These are phyloP conservation scores for Synergus itoensis DNA, from an alignment of 2,888 invertebrate genomes.

Conservation along the genomic window DNA sequence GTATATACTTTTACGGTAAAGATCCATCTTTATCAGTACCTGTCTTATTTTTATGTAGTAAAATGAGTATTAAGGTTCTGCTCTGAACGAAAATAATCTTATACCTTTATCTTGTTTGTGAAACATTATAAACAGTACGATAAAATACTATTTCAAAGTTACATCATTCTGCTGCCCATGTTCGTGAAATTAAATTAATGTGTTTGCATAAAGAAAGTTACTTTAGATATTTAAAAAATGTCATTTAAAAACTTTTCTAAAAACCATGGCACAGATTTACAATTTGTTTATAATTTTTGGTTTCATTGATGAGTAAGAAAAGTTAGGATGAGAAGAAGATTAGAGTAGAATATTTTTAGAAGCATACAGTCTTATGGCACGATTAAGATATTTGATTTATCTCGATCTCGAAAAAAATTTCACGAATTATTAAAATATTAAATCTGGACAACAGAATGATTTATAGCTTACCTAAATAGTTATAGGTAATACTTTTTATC, in stretches of 20 bases:
- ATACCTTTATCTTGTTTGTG: background rate
- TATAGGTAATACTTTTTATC: conserved; percentile 23
- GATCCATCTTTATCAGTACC: conserved; percentile 37
- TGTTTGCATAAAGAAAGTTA: background rate
- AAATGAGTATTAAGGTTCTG: conserved; percentile 38
- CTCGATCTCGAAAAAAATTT: background rate
- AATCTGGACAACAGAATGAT: conserved; percentile 34
- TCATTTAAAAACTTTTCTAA: background rate
- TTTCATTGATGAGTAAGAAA: background rate
- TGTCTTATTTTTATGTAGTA: conserved; percentile 29
- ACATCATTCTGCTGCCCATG: conserved; percentile 19
- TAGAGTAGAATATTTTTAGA: conserved; percentile 3
- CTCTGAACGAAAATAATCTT: conserved; percentile 23
- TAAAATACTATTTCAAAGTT: conserved; percentile 23
- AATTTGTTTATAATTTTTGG: background rate
- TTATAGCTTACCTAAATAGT: conserved; percentile 8
- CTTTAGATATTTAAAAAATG: background rate
- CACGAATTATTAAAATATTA: background rate
- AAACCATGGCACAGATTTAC: conserved; percentile 14
- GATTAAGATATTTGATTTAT: conserved; percentile 11
- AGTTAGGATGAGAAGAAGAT: background rate
- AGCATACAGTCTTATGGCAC: conserved; percentile 32
- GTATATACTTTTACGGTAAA: conserved; percentile 40
- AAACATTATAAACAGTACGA: conserved; percentile 20
- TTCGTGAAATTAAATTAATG: background rate